Base-by-base conservation (phyloP, 2,888 invertebrate genomes). In the Apeira syringaria region DNA sequence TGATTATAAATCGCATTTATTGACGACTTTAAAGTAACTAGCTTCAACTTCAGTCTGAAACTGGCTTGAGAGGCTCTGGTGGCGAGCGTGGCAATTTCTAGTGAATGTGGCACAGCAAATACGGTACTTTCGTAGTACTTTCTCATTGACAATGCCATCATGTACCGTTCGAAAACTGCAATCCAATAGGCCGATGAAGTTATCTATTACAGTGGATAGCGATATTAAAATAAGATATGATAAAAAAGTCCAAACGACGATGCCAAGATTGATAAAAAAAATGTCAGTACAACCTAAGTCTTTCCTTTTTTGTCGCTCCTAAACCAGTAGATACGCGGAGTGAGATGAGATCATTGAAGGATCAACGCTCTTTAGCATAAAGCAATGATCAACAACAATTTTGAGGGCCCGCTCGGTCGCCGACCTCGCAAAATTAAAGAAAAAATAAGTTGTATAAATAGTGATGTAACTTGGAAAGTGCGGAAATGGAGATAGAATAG, bases 401-500 rank as follows among this genome's bases (percentile, higher is more conserved):
- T 61, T 65, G 68, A 66, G 67, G 69, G 72, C 67, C 70, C 63
- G 63, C 67, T 69, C 61, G 67, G 64, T 70, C 87, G 69, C 80
- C 84, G 68, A 87, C 77, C 87, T 73, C 74, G 68, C 73, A 57
- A 68, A 27, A 45, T 15, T 56, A 20, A 7, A 5, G 7, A 20
- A 20, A 20, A 20, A 20, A 54, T 63, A 55, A 57, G n/a, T 68
- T 77, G 76, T 71, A 73, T 80, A 73, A 66, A 61, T 56, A 69
- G 68, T 88, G 82, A 88, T 75, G 85, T 80, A 87, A 88, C 66
- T 74, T 84, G 76, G 87, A 87, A 87, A 87, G 88, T 83, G 74
- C 84, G 85, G 87, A 88, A 86, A 87, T 73, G 58, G 70, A 67
- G 64, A 81, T 80, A 75, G 79, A 79, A 72, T 64, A 63, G 64